phyloP scores from a whole-genome alignment of 1,140 invertebrate genomes.

The Drosophila grimshawi region DNA sequence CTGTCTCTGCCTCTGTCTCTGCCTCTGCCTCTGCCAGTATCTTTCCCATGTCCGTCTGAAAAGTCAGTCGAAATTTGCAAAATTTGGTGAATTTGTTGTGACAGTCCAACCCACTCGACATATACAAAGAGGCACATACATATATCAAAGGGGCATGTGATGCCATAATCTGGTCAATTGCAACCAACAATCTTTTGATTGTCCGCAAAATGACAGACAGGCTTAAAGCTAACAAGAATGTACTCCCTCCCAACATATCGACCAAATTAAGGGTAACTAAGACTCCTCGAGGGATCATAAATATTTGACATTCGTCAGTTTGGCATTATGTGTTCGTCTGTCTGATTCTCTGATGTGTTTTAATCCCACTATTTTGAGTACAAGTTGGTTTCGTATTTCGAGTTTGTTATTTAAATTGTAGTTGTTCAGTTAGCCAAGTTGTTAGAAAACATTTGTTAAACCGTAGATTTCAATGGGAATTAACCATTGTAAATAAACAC shows the following conservation, averaged over 20 bases:
- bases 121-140: background rate
- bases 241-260: background rate
- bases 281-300: conserved; percentile 1
- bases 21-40: conserved; percentile 2
- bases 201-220: background rate
- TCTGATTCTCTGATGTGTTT: background rate
- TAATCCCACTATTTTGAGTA: background rate
- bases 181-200: background rate
- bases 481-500: too few species aligned
- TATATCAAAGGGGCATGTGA: background rate
- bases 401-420: too few species aligned
- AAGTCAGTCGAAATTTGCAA: conserved; percentile 37
- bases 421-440: too few species aligned
- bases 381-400: too few species aligned
- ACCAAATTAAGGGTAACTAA: background rate
- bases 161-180: conserved; percentile 2
- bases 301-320: background rate
- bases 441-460: too few species aligned
- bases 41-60: background rate
- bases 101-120: conserved; percentile 29
- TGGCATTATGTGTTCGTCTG: background rate
- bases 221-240: background rate
- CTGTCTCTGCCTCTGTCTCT: background rate
- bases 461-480: too few species aligned
- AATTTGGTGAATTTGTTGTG: conserved; percentile 62